Conservation (phyloP, 2,797 vertebrate species). For the Betta splendens region DNA sequence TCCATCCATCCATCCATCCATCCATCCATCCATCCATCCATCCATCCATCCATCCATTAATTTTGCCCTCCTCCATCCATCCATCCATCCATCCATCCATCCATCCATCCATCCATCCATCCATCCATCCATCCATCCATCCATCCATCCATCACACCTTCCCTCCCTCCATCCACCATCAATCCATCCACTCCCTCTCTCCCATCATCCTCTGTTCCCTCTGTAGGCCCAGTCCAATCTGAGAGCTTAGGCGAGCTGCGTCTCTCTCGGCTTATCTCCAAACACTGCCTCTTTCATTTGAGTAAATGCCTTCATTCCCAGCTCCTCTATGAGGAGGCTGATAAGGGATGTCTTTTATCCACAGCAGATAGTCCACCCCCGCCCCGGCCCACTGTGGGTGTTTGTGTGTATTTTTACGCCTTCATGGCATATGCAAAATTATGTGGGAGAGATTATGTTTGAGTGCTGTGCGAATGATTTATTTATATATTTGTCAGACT, state of each 20-base stretch:
- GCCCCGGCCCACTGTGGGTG: conserved; percentile 35
- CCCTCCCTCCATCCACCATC: conserved; percentile 19
- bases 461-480: conserved; percentile 21
- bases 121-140: conserved; percentile 44
- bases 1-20: conserved; percentile 44
- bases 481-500: conserved; percentile 1
- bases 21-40: conserved; percentile 37
- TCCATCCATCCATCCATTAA: conserved; percentile 45
- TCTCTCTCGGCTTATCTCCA: conserved; percentile 75
- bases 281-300: conserved; percentile 77
- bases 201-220: conserved; percentile 45
- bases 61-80: no score
- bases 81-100: conserved; percentile 42
- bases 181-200: conserved; percentile 14
- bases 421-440: conserved; percentile 59
- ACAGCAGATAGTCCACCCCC: conserved; percentile 52
- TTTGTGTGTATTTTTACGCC: conserved; percentile 56
- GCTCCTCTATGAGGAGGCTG: conserved; percentile 75
- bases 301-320: conserved; percentile 80
- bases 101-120: conserved; percentile 39
- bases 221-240: conserved; percentile 68
- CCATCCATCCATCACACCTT: conserved; percentile 18
- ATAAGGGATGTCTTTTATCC: conserved; percentile 82
- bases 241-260: conserved; percentile 68
- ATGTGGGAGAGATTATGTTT: conserved; percentile 39